Evolutionary conservation across 2,113 vertebrate species (phyloP), one percentile per base, ranked within the genome.

Genomic region (Dissostichus mawsoni): DNA sequence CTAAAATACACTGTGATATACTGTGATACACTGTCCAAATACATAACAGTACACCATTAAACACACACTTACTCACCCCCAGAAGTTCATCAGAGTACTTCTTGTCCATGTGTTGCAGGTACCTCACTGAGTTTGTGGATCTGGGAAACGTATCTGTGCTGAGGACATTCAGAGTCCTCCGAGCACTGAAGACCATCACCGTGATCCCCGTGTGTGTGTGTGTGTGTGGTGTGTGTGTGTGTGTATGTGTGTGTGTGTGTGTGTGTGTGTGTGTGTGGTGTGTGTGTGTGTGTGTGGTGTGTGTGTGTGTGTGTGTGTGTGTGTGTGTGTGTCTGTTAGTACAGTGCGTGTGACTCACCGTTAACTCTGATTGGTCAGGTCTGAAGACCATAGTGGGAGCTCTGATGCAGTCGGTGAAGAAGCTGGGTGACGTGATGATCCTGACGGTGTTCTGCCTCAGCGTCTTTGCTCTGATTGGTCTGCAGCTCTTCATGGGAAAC

Each of bases 401-500:
- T 12, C 94, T 99, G 82, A 97, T 98, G 90, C 97, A 99, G 85
- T 97, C 98, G 0, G 97, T 99, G 88, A 99, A 99, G 93, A 99
- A 98, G 92, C 93, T 99, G 78, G 93, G 94, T 0, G 97, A 99
- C 0, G 97, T 98, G 61, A 98, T 98, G 97, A 98, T 98, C 81
- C 96, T 99, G 90, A 99, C 97, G 0, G 95, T 99, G 17, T 98
- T 99, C 94, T 99, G 97, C 84, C 95, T 99, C 76, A 95, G 95
- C 0, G 97, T 99, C 83, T 98, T 99, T 0, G 98, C 98, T 61
- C 94, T 98, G 25, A 95, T 99, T 3, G 98, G 97, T 11, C 95
- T 99, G n/a, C 97, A 99, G 90, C 96, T 98, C 8, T 99, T 99
- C 91, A 99, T 99, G 98, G 98, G 98, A 33, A 97, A 97, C 87